A percentile compares a stretch with the other conserved stretches of the same genome.
Conservation (phyloP, 2,888 invertebrate species). For the Synanthedon formicaeformis region DNA sequence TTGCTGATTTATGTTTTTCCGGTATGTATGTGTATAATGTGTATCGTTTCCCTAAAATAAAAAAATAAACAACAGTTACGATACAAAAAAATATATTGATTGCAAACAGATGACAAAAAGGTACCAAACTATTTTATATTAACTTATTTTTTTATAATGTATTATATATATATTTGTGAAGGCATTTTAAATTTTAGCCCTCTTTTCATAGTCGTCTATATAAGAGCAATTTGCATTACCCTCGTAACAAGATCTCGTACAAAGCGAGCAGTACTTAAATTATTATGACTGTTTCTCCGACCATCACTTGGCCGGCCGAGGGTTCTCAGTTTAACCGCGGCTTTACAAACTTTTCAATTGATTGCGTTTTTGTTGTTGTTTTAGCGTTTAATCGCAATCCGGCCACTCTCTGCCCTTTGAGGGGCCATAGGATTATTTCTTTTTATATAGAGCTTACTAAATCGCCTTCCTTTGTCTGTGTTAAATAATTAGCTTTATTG, state of each 20-base stretch:
- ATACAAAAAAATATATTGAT: too few relatives aligned
- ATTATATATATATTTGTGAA: too few relatives aligned
- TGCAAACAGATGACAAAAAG: too few relatives aligned
- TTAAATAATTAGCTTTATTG: background rate
- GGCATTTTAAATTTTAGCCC: too few relatives aligned
- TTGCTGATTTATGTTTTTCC: too few relatives aligned
- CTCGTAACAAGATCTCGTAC: constrained; percentile 8
- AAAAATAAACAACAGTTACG: too few relatives aligned
- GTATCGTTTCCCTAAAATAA: too few relatives aligned
- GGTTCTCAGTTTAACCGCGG: constrained; percentile 27
- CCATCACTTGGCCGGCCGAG: constrained; percentile 22
- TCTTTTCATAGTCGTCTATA: too few relatives aligned
- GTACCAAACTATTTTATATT: too few relatives aligned
- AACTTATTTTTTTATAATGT: too few relatives aligned
- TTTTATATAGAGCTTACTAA: background rate
- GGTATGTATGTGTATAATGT: too few relatives aligned
- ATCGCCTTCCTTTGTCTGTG: background rate
- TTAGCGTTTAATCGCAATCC: constrained; percentile 1
- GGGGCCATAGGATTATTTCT: background rate
- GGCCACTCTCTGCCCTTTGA: background rate
- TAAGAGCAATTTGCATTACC: background rate
- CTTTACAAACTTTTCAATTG: constrained; percentile 25
- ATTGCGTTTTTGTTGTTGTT: constrained; percentile 11
- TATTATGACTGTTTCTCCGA: constrained; percentile 12
- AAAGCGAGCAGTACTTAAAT: constrained; percentile 10